A percentile compares a stretch with the other conserved stretches of the same genome.
These are phyloP conservation scores for Colletes collaris DNA, from an alignment of 2,888 invertebrate genomes.

Conservation along the genomic window DNA sequence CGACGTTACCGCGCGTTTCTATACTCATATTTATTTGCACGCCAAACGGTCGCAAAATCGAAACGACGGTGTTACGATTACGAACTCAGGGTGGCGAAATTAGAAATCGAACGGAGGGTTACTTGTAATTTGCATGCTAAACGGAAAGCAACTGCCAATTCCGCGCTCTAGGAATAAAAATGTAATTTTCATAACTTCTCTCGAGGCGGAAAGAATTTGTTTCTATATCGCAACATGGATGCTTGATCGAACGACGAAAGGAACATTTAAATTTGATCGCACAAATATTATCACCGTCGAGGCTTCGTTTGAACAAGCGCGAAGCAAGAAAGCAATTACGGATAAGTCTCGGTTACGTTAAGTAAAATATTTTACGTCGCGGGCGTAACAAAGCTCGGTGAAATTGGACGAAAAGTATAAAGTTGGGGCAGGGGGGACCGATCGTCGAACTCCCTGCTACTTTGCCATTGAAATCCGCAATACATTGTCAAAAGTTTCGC, in stretches of 20 bases:
- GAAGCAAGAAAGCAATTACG: not conserved
- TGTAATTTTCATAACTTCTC: no score
- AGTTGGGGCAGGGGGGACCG: constrained; percentile 27
- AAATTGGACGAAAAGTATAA: constrained; percentile 47
- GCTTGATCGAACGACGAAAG: no score
- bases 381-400: constrained; percentile 31
- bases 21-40: not conserved
- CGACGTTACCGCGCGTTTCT: constrained; percentile 16
- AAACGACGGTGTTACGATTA: not conserved
- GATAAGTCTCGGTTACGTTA: constrained; percentile 32
- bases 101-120: not conserved
- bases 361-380: constrained; percentile 30
- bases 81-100: no score
- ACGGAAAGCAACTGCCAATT: no score
- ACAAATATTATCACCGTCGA: no score
- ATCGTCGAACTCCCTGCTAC: constrained; percentile 33
- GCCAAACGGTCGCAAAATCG: constrained; percentile 4
- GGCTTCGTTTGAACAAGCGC: no score
- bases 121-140: no score
- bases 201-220: no score
- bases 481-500: constrained; percentile 57
- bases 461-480: constrained; percentile 53
- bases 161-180: no score
- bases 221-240: no score
- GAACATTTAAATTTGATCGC: no score